Evolutionary conservation across 2,113 vertebrate species (phyloP).

Genomic region (Cephalopholis sonnerati): DNA sequence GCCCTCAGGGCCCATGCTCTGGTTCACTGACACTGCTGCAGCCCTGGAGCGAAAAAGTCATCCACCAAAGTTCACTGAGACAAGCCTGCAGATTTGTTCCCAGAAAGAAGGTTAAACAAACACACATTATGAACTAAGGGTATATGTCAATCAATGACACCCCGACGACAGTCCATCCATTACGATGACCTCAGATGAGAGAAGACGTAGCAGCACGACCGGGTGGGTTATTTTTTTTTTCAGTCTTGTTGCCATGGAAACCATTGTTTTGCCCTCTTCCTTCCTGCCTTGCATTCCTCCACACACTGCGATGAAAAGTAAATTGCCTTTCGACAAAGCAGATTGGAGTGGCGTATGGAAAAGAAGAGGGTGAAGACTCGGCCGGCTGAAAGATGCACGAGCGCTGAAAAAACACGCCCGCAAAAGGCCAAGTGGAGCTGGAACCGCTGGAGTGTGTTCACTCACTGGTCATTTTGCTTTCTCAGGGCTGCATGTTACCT

Average conservation of each 20-base stretch:
- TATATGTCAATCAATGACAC: constrained; percentile 62
- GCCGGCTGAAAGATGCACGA: constrained; percentile 74
- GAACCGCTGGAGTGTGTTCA: constrained; percentile 46
- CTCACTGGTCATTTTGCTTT: constrained; percentile 77
- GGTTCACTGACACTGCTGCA: constrained; percentile 68
- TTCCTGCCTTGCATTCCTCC: constrained; percentile 85
- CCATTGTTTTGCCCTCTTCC: constrained; percentile 85
- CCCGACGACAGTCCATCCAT: constrained; percentile 15
- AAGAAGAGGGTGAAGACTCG: constrained; percentile 73
- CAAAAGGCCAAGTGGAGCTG: constrained; percentile 50
- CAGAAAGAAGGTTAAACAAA: constrained; percentile 50
- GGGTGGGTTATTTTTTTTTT: constrained; percentile 51
- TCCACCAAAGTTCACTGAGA: constrained; percentile 54
- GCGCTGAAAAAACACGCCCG: constrained; percentile 63
- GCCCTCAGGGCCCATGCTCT: constrained; percentile 57
- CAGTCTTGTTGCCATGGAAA: constrained; percentile 74
- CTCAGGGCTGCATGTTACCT: constrained; percentile 77
- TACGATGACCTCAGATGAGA: constrained; percentile 41
- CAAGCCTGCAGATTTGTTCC: constrained; percentile 52
- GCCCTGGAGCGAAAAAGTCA: constrained; percentile 58
- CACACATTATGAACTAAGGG: constrained; percentile 38
- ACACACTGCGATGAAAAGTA: constrained; percentile 84
- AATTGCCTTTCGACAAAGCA: constrained; percentile 85
- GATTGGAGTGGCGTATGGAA: constrained; percentile 74
- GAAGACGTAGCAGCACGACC: constrained; percentile 15